These are phyloP conservation scores for Anseranas semipalmata DNA, from an alignment of 2,113 vertebrate species.

Conservation along the genomic window DNA sequence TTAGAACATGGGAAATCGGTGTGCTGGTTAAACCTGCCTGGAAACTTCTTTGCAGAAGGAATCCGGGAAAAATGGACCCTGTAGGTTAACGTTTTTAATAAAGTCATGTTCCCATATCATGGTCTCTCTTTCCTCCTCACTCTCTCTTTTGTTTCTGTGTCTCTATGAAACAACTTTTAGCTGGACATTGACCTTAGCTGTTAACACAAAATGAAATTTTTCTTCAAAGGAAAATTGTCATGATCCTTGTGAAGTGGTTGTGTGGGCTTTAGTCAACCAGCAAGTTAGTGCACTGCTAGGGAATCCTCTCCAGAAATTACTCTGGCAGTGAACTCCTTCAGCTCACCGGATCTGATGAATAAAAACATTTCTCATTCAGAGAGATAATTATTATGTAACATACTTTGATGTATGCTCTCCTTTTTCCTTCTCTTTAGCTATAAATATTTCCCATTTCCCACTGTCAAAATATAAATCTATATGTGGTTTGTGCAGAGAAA, in stretches of 20 bases:
- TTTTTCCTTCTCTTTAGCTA: background rate
- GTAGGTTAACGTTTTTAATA: background rate
- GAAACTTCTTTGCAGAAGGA: background rate
- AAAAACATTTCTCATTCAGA: background rate
- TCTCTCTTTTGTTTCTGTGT: background rate
- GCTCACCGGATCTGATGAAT: rapidly evolving
- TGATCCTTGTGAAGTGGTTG: background rate
- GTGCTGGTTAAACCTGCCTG: rapidly evolving
- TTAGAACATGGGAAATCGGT: background rate
- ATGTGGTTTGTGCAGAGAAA: background rate
- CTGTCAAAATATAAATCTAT: background rate
- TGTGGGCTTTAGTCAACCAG: background rate
- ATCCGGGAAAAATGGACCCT: background rate
- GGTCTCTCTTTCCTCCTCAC: background rate
- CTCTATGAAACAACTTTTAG: background rate
- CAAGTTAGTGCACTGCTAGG: background rate
- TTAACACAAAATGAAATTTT: background rate
- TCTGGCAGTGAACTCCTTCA: background rate
- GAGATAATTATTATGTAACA: background rate
- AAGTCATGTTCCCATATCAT: background rate
- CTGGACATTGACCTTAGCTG: background rate
- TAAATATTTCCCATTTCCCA: constrained; percentile 11
- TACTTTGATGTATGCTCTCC: background rate
- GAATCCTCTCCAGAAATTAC: background rate
- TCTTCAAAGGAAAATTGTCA: background rate